Base-by-base conservation (phyloP, 2,888 invertebrate genomes). In the Iselma pallidipennis region DNA sequence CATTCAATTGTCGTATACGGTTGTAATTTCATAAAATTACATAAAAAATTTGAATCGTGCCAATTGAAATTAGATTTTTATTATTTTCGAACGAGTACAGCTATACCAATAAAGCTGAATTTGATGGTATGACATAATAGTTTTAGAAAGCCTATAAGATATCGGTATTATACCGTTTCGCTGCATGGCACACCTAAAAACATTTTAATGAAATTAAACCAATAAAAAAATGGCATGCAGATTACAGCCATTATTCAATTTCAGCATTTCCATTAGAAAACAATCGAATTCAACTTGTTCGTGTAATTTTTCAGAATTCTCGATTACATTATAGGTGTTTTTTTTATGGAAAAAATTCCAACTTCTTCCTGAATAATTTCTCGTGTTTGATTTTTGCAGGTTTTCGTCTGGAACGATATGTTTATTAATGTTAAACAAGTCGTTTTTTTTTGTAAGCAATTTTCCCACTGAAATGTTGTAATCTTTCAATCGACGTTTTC, bases 21-120 rank as follows among this genome's bases (percentile, higher is more conserved):
- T 14, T 23, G 12, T 49, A 55, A 49, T 49, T 49, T 49, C 5
- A 45, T 23, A 4, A 29, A 55, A 49, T 49, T 29, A 31, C 21
- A 48, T 12, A 55, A 49, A 55, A 55, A n/a, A 31, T 28, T 21
- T 25, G 29, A 14, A 25, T 49, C 55, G 55, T 55, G 49, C 48
- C 55, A 31, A 49, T 55, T 55, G 55, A 29, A 54, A 54, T 54
- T 42, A 21, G 19, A 37, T 42, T 42, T 53, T 53, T 53, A 33
- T 16, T 16, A 10, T 16, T 45, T 45, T 21, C 42, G 21, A 42
- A 42, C 21, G 21, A 2, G 0, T 23, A 45, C 45, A 12, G 19
- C 12, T 45, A 23, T 2, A 45, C 45, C 12, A 23, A 45, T 45
- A 21, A 23, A 45, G 19, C n/a, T 23, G 45, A 45, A 45, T 45